Evolutionary conservation across 2,888 invertebrate species (phyloP), one percentile per base, ranked within the genome.

Genomic region (Gnatocerus cornutus): DNA sequence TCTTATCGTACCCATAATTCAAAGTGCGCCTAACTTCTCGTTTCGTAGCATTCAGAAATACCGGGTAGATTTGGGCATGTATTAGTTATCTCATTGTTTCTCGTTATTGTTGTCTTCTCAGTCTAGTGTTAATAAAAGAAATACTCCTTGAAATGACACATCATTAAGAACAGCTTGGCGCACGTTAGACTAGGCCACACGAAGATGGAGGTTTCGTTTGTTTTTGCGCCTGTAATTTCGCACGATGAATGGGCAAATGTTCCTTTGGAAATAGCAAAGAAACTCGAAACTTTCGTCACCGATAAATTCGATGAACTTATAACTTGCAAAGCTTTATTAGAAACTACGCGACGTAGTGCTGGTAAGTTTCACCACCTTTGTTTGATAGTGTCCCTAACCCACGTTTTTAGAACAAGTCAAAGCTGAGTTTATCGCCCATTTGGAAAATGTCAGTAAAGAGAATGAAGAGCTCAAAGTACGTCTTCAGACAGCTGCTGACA

Each of bases 321-420:
- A 77, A 92, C 91, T 64, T 88, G 91, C 27, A 92, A 91, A 84
- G 93, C 93, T 1, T 87, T 93, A 29, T 90, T 91, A 71, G 92
- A 92, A 85, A 89, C 90, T 70, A 88, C 87, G 77, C 89, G 88
- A 82, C 86, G 87, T 71, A 89, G 88, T 80, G 87, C 89, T 78
- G 91, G 92, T 92, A 85, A 83, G 81, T 29, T 29, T 13, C 7
- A 1, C 13, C 10, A 16, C n/a, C 12, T 12, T 41, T 41, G 41
- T 41, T 41, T 41, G 13, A 12, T 41, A 2, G 5, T 6, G 41
- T 21, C 1, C 27, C 16, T 33, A 14, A 46, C 8, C 16, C n/a
- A n/a, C 61, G 50, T 68, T 69, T 82, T 85, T 79, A 92, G 91
- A 88, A 79, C 87, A 89, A 81, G 88, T 87, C 82, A 86, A 89